A percentile compares a stretch with the other conserved stretches of the same genome.
Evolutionary conservation across 1,140 invertebrate species (phyloP).

Genomic region (Heliconius eleuchia): DNA sequence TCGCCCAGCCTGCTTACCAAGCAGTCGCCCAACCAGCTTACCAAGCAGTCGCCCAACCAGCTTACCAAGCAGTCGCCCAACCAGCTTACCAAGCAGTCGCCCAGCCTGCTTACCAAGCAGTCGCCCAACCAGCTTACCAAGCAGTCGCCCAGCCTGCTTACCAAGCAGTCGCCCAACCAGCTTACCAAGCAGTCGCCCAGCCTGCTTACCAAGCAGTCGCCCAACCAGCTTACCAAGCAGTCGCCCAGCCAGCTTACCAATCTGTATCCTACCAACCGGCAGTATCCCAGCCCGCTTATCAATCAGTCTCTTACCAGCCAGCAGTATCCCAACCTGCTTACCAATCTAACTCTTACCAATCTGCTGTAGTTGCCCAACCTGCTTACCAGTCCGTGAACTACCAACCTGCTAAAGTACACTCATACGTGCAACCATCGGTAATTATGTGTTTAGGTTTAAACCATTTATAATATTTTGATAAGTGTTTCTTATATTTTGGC

Average conservation of each 20-base stretch:
- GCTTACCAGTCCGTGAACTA: conserved; percentile 14
- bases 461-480: too few species aligned
- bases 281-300: not conserved
- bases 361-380: conserved; percentile 10
- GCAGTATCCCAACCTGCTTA: not conserved
- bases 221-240: not conserved
- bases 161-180: not conserved
- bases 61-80: not conserved
- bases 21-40: not conserved
- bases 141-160: not conserved
- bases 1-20: conserved; percentile 1
- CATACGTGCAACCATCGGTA: conserved; percentile 14
- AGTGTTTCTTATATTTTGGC: too few species aligned
- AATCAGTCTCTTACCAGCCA: not conserved
- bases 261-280: not conserved
- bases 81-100: not conserved
- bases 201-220: not conserved
- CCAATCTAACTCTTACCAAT: not conserved
- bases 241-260: not conserved
- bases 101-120: not conserved
- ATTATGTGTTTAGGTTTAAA: not conserved
- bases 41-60: not conserved
- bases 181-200: conserved; percentile 1
- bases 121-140: not conserved
- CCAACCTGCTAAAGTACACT: conserved; percentile 1